Evolutionary conservation across 1,140 invertebrate genomes (phyloP), one percentile per base, ranked within the genome.

Genomic region (Popillia japonica): DNA sequence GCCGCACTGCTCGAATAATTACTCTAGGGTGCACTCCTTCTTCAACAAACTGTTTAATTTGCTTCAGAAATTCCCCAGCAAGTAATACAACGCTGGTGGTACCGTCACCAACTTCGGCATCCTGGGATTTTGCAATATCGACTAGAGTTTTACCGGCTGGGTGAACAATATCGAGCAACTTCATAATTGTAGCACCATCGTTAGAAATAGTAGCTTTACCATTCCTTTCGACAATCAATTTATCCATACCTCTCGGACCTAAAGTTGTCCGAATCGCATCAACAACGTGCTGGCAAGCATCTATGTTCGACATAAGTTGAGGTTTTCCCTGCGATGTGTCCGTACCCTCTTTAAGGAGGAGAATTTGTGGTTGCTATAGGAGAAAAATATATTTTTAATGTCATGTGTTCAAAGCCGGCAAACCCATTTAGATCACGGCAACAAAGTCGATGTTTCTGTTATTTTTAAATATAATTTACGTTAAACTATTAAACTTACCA

Each of bases 181-280:
- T 99, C 90, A 99, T 92, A 80, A 99, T 99, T 14, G 99, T 99
- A 7, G 99, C 99, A 23, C 99, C 99, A 90, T 99, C 99, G 87
- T 99, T 99, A 0, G 98, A 99, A 83, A 99, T 99, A 0, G 97
- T 98, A 0, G 96, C 93, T 87, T 96, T 96, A 3, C 96, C 94
- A 81, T 92, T 92, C 77, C 90, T 88, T 86, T 98, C 94, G 1
- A 99, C 97, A 84, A 99, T 99, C 23, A 99, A 90, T 87, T 99
- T 99, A 87, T 99, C 99, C 98, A 99, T 99, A 42, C 99, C 99
- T 41, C 98, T 91, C 64, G 99, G 99, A 78, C 99, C 99, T 9
- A 99, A 89, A 3, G 99, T 99, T 17, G 99, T 99, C 61, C 97
- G 91, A 3, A 92, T 95, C 75, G 97, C 95, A 90, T 99, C 98